A percentile compares a stretch with the other conserved stretches of the same genome.
Evolutionary conservation across 2,888 invertebrate species (phyloP).

Genomic region (Tetramorium bicarinatum): DNA sequence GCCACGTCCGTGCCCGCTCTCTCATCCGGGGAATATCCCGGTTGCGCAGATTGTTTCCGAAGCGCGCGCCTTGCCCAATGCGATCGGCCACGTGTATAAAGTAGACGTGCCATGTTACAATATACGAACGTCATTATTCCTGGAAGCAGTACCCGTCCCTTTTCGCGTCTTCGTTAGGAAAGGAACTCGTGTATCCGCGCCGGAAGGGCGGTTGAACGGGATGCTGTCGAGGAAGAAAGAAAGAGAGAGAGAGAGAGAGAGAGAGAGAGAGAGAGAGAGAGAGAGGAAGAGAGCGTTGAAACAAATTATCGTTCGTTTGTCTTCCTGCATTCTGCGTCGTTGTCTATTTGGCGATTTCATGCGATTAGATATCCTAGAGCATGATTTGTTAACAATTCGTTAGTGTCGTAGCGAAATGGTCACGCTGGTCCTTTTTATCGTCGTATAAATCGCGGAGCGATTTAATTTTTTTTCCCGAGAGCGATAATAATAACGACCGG

Average conservation of each 20-base stretch:
- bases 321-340: constrained; percentile 17
- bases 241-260: too few relatives aligned
- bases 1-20: constrained; percentile 70
- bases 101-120: constrained; percentile 42
- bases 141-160: constrained; percentile 30
- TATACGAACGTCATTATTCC: constrained; percentile 56
- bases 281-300: constrained; percentile 20
- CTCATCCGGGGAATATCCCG: constrained; percentile 64
- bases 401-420: background rate
- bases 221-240: background rate
- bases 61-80: constrained; percentile 58
- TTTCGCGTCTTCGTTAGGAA: constrained; percentile 55
- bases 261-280: background rate
- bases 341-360: constrained; percentile 22
- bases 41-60: constrained; percentile 73
- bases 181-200: constrained; percentile 54
- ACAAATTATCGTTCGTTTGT: constrained; percentile 24
- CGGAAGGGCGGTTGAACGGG: constrained; percentile 43
- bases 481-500: background rate
- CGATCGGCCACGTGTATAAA: constrained; percentile 50
- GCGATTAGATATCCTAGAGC: background rate
- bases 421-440: background rate
- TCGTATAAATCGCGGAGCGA: background rate
- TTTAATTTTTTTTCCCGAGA: background rate
- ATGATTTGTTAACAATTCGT: constrained; percentile 48